These are phyloP conservation scores for Cephus spinipes DNA, from an alignment of 2,888 invertebrate genomes.

Conservation along the genomic window DNA sequence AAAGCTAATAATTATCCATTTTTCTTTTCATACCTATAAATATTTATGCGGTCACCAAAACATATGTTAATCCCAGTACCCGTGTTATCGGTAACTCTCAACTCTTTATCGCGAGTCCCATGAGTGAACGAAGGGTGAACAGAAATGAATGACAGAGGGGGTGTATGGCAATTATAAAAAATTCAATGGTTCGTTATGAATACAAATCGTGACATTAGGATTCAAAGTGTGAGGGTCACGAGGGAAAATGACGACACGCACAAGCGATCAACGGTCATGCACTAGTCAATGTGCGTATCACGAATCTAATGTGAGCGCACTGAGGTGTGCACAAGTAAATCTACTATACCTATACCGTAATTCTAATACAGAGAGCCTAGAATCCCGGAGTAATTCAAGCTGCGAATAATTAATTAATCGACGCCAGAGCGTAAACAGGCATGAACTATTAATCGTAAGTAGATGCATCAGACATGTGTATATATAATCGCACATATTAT, in stretches of 20 bases:
- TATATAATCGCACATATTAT: neutral
- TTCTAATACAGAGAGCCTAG: neutral
- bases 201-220: constrained; percentile 53
- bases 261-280: neutral
- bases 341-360: neutral
- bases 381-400: constrained; percentile 18
- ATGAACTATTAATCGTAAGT: neutral
- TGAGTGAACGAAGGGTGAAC: neutral
- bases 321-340: neutral
- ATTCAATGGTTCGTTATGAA: constrained; percentile 51
- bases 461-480: neutral
- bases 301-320: neutral
- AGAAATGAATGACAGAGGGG: neutral
- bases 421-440: neutral
- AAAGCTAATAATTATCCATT: neutral
- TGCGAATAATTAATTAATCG: constrained; percentile 27
- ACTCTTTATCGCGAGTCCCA: neutral
- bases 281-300: neutral
- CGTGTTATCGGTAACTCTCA: neutral
- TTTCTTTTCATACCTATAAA: neutral
- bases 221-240: neutral
- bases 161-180: constrained; percentile 29
- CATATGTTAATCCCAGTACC: neutral
- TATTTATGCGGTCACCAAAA: neutral
- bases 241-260: neutral